Evolutionary conservation across 2,888 invertebrate species (phyloP), one percentile per base, ranked within the genome.

Genomic region (Druceiella hillmani): DNA sequence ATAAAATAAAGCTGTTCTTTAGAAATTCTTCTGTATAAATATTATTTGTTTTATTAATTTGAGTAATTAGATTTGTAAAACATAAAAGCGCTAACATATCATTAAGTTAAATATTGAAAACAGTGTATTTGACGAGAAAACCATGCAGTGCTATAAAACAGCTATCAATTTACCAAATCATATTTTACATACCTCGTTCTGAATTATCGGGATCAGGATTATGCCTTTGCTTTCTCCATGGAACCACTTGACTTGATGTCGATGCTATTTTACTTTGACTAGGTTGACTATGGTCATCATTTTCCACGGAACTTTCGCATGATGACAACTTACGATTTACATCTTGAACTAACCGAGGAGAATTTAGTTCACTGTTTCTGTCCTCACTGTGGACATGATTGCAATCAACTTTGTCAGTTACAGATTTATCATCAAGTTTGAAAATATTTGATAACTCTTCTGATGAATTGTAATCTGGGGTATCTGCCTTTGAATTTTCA

Each of bases 391-490:
- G 62, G 11, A 50, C 47, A 46, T 52, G 58, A 38, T 50, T 53
- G 30, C 64, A 62, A 16, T 36, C 36, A 2, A 17, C 31, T 17
- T 36, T 26, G 26, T 22, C 25, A 27, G 14, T 17, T 20, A 36
- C 30, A 12, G 38, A 50, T 50, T 37, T 36, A 12, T 36, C 27
- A 31, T 47, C 47, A 28, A 63, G 59, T 52, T 78, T 76, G 55
- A 79, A 79, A 51, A 79, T 79, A 50, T 76, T 77, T 15, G 79
- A 78, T 48, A 79, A 60, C 55, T 79, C 79, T 53, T 79, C 79
- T 32, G 78, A 76, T 7, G 79, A 79, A 56, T 79, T 79, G 53
- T 79, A 79, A 55, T 78, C 78, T 38, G 77, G 76, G 11, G 70
- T 57, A 55, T 71, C 70, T 38, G 59, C 57, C 45, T 62, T 57